A percentile compares a stretch with the other conserved stretches of the same genome.
Conservation (phyloP, 2,113 vertebrate species). For the Sclerurus mexicanus region DNA sequence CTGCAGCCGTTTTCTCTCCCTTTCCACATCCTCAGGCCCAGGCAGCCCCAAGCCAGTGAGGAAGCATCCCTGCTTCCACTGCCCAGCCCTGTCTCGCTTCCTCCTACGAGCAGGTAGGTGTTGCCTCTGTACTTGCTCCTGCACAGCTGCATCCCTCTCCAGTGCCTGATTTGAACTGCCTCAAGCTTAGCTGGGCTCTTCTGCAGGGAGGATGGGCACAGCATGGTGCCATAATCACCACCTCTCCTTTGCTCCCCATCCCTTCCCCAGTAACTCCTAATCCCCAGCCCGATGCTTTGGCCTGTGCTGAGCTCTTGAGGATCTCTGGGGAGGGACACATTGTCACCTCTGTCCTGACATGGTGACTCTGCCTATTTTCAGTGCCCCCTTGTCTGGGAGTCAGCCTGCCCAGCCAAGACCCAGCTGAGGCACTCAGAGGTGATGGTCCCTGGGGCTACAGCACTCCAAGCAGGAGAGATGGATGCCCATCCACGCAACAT, state of each 20-base stretch:
- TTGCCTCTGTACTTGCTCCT: background rate
- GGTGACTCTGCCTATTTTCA: background rate
- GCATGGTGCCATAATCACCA: background rate
- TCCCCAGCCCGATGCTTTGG: accelerated
- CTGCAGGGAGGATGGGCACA: background rate
- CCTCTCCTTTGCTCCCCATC: background rate
- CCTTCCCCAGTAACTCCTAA: background rate
- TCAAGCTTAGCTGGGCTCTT: background rate
- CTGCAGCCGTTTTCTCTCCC: background rate
- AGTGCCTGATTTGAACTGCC: accelerated
- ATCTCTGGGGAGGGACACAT: background rate
- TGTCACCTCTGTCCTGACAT: background rate
- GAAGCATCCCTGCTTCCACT: background rate
- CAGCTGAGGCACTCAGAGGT: accelerated
- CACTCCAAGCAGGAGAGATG: background rate
- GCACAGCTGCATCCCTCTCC: background rate
- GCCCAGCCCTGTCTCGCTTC: background rate
- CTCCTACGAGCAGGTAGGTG: background rate
- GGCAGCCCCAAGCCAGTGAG: background rate
- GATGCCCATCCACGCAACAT: background rate
- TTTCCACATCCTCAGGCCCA: background rate
- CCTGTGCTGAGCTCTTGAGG: background rate
- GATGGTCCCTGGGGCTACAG: background rate
- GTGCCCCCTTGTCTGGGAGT: no score
- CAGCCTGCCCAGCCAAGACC: background rate